phyloP scores from a whole-genome alignment of 2,888 invertebrate species.

The Tridacna crocea region DNA sequence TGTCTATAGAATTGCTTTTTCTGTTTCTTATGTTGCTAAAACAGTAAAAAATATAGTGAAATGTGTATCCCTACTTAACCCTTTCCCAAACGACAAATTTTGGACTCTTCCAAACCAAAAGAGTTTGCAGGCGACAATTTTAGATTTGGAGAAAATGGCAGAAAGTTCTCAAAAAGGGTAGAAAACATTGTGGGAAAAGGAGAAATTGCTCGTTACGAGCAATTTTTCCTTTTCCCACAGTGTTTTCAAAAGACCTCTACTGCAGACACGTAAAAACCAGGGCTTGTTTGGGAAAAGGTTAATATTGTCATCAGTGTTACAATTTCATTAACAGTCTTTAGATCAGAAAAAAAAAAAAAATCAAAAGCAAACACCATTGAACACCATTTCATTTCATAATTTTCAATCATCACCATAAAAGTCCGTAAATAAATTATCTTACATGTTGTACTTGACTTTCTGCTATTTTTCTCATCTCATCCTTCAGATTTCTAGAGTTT shows the following conservation, averaged over 20 bases:
- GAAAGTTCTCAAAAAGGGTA: no score
- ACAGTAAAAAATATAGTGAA: no score
- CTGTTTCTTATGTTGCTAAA: no score
- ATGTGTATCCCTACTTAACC: background rate
- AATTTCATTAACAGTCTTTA: background rate
- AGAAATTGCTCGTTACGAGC: background rate
- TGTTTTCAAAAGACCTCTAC: background rate
- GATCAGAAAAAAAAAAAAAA: no score
- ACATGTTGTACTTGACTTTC: conserved; percentile 78
- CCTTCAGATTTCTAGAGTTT: conserved; percentile 75
- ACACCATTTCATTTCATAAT: no score
- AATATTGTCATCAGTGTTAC: background rate
- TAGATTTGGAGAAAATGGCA: no score
- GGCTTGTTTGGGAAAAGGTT: background rate
- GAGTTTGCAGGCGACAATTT: background rate
- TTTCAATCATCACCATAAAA: background rate
- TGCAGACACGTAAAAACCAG: background rate
- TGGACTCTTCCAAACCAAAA: background rate
- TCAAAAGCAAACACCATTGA: no score
- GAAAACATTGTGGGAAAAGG: background rate
- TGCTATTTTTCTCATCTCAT: conserved; percentile 78
- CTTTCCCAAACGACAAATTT: background rate
- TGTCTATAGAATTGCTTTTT: background rate
- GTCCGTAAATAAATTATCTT: background rate
- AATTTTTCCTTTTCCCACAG: background rate